phyloP scores from a whole-genome alignment of 2,113 vertebrate genomes.

The Tupaia chinensis region DNA sequence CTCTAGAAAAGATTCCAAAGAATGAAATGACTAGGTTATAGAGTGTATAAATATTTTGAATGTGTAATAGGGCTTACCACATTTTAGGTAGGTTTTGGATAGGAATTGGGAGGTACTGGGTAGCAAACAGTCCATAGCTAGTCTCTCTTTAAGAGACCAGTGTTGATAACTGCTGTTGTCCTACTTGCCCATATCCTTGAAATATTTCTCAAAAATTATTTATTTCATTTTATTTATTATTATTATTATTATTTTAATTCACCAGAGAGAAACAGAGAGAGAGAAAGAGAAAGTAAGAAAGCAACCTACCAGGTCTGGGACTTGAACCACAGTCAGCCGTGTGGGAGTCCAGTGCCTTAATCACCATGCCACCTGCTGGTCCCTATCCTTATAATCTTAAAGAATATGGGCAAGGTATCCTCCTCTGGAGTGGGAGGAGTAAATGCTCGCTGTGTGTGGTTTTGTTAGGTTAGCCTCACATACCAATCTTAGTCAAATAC shows the following conservation, averaged over 20 bases:
- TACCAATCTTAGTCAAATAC: constrained; percentile 24
- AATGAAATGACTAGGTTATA: background rate
- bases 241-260: too few species aligned
- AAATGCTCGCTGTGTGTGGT: background rate
- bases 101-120: background rate
- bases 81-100: background rate
- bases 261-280: too few species aligned
- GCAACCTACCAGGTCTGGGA: too few species aligned
- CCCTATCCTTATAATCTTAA: background rate
- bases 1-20: background rate
- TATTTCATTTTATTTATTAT: too few species aligned
- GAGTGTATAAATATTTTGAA: background rate
- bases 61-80: background rate
- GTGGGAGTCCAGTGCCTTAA: too few species aligned
- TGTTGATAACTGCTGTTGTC: background rate
- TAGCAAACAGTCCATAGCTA: background rate
- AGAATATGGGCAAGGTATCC: background rate
- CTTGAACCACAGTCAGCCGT: too few species aligned
- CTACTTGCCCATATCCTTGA: background rate
- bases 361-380: too few species aligned
- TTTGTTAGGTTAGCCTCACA: background rate
- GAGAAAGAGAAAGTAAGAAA: too few species aligned
- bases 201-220: background rate
- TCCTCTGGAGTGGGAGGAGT: background rate
- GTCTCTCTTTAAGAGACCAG: background rate